Percentiles rank a stretch among this genome's conserved stretches.
phyloP scores from a whole-genome alignment of 2,113 vertebrate species.

The Sinocyclocheilus grahami region DNA sequence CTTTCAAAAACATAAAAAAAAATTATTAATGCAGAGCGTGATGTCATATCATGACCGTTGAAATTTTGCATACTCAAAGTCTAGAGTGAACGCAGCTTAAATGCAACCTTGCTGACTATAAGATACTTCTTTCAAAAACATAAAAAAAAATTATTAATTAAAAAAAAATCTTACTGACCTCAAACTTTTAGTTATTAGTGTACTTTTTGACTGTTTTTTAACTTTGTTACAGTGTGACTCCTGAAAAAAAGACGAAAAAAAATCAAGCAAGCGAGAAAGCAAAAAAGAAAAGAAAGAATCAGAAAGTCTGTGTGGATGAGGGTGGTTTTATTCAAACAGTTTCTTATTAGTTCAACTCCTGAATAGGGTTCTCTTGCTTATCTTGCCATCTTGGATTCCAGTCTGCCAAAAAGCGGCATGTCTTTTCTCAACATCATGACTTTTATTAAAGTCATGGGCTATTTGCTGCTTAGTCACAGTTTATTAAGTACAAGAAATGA shows the following conservation, averaged over 20 bases:
- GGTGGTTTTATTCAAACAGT: not conserved
- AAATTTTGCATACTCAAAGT: no score
- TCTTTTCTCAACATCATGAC: constrained; percentile 19
- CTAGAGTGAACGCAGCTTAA: no score
- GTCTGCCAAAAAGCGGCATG: constrained; percentile 7
- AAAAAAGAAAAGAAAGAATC: not conserved
- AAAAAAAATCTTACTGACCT: no score
- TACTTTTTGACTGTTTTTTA: no score
- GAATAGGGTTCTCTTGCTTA: not conserved
- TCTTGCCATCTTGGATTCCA: not conserved
- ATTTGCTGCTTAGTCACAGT: not conserved
- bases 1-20: no score
- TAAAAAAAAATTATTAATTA: no score
- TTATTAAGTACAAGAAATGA: not conserved
- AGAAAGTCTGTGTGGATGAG: not conserved
- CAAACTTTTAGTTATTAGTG: no score
- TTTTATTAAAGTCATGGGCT: constrained; percentile 21
- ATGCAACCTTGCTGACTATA: no score
- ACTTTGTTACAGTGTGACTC: no score
- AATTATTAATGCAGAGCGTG: no score
- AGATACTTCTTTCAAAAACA: no score
- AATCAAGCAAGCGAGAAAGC: not conserved
- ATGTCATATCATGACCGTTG: no score
- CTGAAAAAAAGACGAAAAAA: not conserved
- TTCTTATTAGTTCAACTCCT: not conserved